Conservation (phyloP, 2,113 vertebrate species). For the Hypomesus transpacificus region DNA sequence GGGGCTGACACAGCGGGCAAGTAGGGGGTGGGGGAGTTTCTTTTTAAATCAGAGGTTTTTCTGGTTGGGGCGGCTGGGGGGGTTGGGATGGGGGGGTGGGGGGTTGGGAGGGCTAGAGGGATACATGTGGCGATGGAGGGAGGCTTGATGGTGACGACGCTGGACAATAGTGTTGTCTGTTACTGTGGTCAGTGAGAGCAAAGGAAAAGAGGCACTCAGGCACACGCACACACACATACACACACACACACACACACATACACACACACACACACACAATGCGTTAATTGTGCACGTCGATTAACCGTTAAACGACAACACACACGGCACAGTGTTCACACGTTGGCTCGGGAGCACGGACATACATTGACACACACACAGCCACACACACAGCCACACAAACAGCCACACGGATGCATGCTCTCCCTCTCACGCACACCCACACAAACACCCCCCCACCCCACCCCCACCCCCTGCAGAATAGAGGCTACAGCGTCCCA, state of each 20-base stretch:
- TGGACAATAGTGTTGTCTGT: constrained; percentile 47
- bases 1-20: not conserved
- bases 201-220: constrained; percentile 23
- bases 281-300: constrained; percentile 44
- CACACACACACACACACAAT: constrained; percentile 40
- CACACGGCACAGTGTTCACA: not conserved
- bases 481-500: no score
- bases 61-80: not conserved
- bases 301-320: not conserved
- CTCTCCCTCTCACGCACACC: no score
- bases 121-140: not conserved
- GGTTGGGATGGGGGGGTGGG: not conserved
- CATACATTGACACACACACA: constrained; percentile 6
- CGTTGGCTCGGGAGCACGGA: not conserved
- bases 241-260: constrained; percentile 7
- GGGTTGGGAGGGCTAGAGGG: not conserved
- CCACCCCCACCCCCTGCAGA: no score
- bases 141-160: not conserved
- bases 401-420: no score
- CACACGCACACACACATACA: not conserved
- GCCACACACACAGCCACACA: not conserved
- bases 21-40: not conserved
- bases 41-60: constrained; percentile 7
- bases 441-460: no score
- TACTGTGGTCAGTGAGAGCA: constrained; percentile 30